phyloP scores from a whole-genome alignment of 2,113 vertebrate species.

The Daubentonia madagascariensis region DNA sequence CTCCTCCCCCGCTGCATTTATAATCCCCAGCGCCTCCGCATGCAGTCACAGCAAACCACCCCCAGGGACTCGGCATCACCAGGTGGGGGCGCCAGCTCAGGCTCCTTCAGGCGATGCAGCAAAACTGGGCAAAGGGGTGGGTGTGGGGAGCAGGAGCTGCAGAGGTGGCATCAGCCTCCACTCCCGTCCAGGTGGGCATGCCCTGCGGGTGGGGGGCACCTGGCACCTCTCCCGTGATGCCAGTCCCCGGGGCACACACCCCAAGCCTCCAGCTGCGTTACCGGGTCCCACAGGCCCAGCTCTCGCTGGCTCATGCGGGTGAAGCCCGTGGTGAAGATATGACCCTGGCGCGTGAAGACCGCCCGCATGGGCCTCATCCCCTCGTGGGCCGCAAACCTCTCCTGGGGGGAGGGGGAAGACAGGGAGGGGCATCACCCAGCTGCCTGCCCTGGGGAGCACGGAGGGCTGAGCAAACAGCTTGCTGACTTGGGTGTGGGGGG shows the following conservation, averaged over 20 bases:
- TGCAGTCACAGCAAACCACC: conserved; percentile 80
- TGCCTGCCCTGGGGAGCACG: conserved; percentile 13
- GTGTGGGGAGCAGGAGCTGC: conserved; percentile 34
- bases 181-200: conserved; percentile 47
- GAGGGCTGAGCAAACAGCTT: neutral
- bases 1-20: neutral
- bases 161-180: conserved; percentile 42
- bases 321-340: conserved; percentile 98
- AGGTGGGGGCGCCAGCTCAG: conserved; percentile 21
- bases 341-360: conserved; percentile 95
- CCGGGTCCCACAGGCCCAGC: conserved; percentile 98
- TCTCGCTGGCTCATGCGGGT: conserved; percentile 99
- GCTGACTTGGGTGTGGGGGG: neutral
- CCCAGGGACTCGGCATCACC: conserved; percentile 78
- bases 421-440: conserved; percentile 69
- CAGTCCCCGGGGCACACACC: conserved; percentile 82
- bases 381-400: conserved; percentile 95
- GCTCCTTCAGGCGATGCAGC: conserved; percentile 58
- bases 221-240: conserved; percentile 70
- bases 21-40: neutral
- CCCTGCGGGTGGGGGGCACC: conserved; percentile 47
- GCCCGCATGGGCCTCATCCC: conserved; percentile 98
- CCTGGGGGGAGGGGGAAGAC: conserved; percentile 84
- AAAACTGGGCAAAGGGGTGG: conserved; percentile 40
- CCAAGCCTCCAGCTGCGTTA: conserved; percentile 85